Evolutionary conservation across 1,140 invertebrate species (phyloP).

Genomic region (Cryptotermes secundus): DNA sequence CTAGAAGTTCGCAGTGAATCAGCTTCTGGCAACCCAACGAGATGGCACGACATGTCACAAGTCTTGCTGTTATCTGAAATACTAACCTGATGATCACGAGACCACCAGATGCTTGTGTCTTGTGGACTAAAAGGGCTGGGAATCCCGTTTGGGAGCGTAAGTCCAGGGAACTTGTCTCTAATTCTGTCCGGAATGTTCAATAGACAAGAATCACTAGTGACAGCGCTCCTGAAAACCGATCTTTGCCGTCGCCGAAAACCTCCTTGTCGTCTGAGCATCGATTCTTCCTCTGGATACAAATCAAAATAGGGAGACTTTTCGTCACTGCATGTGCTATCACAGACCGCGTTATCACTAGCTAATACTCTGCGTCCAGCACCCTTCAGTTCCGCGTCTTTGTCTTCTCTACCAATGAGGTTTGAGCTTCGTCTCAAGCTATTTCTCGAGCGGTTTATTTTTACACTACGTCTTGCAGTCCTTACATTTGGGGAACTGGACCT

Average conservation of each 20-base stretch:
- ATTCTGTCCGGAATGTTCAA: not conserved
- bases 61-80: not conserved
- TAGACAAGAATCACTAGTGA: not conserved
- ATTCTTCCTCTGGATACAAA: not conserved
- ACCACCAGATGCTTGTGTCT: not conserved
- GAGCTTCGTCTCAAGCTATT: not conserved
- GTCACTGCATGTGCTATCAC: not conserved
- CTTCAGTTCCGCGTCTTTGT: not conserved
- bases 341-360: not conserved
- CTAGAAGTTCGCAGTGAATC: not conserved
- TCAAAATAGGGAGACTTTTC: not conserved
- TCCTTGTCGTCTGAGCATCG: not conserved
- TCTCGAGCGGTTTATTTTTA: not conserved
- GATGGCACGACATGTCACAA: not conserved
- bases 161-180: not conserved
- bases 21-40: not conserved
- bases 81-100: not conserved
- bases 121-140: conserved; percentile 37
- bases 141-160: conserved; percentile 39
- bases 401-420: not conserved
- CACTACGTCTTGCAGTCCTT: not conserved
- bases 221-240: not conserved
- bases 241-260: not conserved
- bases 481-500: not conserved
- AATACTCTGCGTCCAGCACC: not conserved